A percentile compares a stretch with the other conserved stretches of the same genome.
Conservation (phyloP, 2,797 vertebrate species). For the Parauchenoglanis punctatus region DNA sequence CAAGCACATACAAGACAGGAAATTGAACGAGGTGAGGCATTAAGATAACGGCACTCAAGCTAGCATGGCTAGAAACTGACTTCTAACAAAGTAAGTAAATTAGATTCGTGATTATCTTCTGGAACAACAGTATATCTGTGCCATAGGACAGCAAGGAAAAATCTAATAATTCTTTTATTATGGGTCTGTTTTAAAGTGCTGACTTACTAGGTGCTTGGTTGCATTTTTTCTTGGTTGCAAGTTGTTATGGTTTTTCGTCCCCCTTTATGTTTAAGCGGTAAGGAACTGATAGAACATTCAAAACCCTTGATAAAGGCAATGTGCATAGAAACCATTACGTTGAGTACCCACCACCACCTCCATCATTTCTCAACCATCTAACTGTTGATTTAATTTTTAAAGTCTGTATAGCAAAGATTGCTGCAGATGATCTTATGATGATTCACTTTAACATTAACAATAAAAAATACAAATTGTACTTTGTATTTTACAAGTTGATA, state of each 20-base stretch:
- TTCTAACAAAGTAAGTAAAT: neutral
- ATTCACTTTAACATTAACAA: neutral
- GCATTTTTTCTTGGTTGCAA: neutral
- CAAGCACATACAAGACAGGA: constrained; percentile 14
- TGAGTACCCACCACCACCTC: neutral
- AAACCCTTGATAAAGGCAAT: neutral
- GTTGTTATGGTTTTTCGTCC: neutral
- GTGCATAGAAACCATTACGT: neutral
- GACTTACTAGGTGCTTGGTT: neutral
- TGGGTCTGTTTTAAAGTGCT: constrained; percentile 4
- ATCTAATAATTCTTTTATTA: neutral
- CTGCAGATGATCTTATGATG: neutral
- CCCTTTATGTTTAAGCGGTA: neutral
- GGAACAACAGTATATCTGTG: neutral
- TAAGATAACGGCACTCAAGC: constrained; percentile 20
- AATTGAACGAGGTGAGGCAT: constrained; percentile 34
- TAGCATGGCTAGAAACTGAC: neutral
- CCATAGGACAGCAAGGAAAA: neutral
- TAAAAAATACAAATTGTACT: neutral
- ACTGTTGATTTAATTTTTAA: neutral
- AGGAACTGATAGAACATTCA: neutral
- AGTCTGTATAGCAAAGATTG: neutral
- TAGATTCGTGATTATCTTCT: neutral
- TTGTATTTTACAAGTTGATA: neutral
- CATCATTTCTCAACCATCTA: neutral